Evolutionary conservation across 2,113 vertebrate genomes (phyloP).

Genomic region (Cairina moschata): DNA sequence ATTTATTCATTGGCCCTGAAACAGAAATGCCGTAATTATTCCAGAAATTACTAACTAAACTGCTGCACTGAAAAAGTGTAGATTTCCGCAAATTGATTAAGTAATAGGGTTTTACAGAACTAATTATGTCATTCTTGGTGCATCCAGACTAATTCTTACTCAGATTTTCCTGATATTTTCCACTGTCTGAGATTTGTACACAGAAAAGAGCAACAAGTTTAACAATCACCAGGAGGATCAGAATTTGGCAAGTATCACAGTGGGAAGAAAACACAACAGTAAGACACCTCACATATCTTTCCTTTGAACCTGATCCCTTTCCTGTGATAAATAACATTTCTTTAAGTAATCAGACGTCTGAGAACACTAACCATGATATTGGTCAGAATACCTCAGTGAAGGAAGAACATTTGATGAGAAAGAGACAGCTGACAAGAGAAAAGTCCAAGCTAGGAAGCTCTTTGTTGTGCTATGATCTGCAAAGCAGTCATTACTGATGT

Average conservation of each 20-base stretch:
- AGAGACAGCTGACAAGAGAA: not conserved
- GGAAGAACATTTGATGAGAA: not conserved
- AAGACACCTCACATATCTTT: not conserved
- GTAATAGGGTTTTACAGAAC: not conserved
- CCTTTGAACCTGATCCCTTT: not conserved
- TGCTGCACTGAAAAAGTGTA: not conserved
- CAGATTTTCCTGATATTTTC: not conserved
- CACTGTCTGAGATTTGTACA: not conserved
- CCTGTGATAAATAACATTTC: not conserved
- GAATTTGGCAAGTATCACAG: not conserved
- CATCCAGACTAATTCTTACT: not conserved
- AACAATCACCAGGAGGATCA: not conserved
- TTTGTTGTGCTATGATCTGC: not conserved
- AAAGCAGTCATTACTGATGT: not conserved
- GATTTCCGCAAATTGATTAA: not conserved
- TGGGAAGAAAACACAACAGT: slow-evolving; percentile 1
- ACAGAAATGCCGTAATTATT: not conserved
- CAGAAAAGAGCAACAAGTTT: not conserved
- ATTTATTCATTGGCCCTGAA: not conserved
- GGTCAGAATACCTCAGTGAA: not conserved
- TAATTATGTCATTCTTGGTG: not conserved
- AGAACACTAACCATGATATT: not conserved
- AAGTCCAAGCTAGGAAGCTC: not conserved
- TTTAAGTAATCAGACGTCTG: not conserved
- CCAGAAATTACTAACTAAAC: not conserved